These are phyloP conservation scores for Oncorhynchus keta DNA, from an alignment of 2,113 vertebrate genomes.

Conservation along the genomic window DNA sequence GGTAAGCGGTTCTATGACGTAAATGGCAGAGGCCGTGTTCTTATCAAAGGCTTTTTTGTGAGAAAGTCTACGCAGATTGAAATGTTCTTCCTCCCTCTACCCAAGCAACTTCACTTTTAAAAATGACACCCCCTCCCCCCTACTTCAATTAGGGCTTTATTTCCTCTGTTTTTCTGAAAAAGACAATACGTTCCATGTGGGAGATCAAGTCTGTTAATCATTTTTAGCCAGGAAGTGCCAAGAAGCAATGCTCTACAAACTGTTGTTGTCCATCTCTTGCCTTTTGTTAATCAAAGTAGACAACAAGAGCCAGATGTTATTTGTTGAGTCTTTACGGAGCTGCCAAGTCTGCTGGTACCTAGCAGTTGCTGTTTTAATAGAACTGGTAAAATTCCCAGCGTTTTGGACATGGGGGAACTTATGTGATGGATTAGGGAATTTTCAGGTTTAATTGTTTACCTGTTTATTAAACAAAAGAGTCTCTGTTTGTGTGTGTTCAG, in stretches of 20 bases:
- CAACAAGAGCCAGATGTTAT: slow-evolving; percentile 69
- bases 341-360: slow-evolving; percentile 61
- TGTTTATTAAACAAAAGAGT: slow-evolving; percentile 37
- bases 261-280: slow-evolving; percentile 56
- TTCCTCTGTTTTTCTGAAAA: slow-evolving; percentile 30
- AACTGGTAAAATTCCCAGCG: slow-evolving; percentile 62
- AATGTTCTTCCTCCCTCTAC: slow-evolving; percentile 31
- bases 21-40: slow-evolving; percentile 40
- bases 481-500: neutral
- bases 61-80: slow-evolving; percentile 41
- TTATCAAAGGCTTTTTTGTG: slow-evolving; percentile 38
- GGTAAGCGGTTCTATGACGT: slow-evolving; percentile 49
- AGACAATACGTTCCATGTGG: slow-evolving; percentile 43
- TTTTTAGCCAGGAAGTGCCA: slow-evolving; percentile 57
- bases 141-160: slow-evolving; percentile 45
- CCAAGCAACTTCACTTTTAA: slow-evolving; percentile 28
- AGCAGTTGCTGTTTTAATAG: slow-evolving; percentile 60
- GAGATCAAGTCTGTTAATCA: slow-evolving; percentile 59
- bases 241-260: slow-evolving; percentile 58
- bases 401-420: slow-evolving; percentile 40
- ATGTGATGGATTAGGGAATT: slow-evolving; percentile 49
- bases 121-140: slow-evolving; percentile 43
- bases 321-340: slow-evolving; percentile 51
- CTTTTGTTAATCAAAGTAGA: slow-evolving; percentile 59
- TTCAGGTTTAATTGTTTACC: slow-evolving; percentile 57